These are phyloP conservation scores for Apodemia zela DNA, from an alignment of 2,888 invertebrate genomes.

Conservation along the genomic window DNA sequence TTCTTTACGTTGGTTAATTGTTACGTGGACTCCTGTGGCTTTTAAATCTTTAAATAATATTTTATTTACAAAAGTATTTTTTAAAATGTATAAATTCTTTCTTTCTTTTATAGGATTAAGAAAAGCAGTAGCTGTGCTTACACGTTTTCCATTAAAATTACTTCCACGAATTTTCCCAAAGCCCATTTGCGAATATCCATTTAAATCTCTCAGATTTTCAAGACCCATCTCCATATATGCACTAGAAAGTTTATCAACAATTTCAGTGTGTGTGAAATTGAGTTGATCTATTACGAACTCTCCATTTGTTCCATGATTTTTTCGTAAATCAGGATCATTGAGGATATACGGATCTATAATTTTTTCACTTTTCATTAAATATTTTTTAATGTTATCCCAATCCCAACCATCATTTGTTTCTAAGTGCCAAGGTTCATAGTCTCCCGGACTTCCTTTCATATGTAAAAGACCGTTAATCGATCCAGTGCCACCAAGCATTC, in stretches of 20 bases:
- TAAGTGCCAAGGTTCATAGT: constrained; percentile 60
- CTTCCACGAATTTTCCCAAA: constrained; percentile 77
- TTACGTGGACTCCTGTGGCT: constrained; percentile 52
- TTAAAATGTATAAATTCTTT: constrained; percentile 57
- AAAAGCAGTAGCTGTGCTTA: constrained; percentile 78
- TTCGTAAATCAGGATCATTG: constrained; percentile 50
- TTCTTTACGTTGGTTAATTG: constrained; percentile 42
- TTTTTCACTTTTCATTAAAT: constrained; percentile 67
- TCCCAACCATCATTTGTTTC: constrained; percentile 62
- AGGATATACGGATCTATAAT: constrained; percentile 59
- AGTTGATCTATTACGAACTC: constrained; percentile 72
- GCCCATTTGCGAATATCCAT: constrained; percentile 72
- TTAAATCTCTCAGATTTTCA: constrained; percentile 59
- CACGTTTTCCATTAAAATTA: constrained; percentile 70
- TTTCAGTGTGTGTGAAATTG: constrained; percentile 56
- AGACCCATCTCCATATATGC: constrained; percentile 76
- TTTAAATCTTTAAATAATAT: constrained; percentile 36
- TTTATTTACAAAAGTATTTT: constrained; percentile 48
- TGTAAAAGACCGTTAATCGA: constrained; percentile 66
- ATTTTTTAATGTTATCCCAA: constrained; percentile 57
- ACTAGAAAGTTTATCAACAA: constrained; percentile 51
- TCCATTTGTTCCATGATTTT: constrained; percentile 71
- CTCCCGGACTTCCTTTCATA: constrained; percentile 60
- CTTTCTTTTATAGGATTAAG: constrained; percentile 51
- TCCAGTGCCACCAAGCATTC: constrained; percentile 64